Evolutionary conservation across 2,113 vertebrate species (phyloP).

Genomic region (Pristiophorus japonicus): DNA sequence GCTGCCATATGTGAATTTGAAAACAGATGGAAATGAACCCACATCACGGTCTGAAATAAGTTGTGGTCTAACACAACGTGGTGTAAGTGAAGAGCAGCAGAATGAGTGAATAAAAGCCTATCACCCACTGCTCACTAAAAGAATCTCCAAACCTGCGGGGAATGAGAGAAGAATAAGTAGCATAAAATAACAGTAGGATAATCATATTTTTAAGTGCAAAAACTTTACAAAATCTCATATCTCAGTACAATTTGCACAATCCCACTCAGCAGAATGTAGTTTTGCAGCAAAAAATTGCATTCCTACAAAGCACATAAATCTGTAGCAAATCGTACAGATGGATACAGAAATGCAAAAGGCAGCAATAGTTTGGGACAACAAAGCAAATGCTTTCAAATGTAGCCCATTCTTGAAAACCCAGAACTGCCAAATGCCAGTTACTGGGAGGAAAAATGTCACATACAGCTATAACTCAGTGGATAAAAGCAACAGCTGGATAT

Average conservation of each 20-base stretch:
- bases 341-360: neutral
- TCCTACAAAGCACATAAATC: neutral
- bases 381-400: neutral
- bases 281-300: neutral
- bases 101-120: neutral
- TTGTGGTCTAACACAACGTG: neutral
- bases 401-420: neutral
- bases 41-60: neutral
- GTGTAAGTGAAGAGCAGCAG: neutral
- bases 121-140: neutral
- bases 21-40: constrained; percentile 15
- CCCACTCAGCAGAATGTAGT: neutral
- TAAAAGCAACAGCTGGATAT: neutral
- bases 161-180: neutral
- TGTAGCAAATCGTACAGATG: neutral
- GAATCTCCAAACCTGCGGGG: neutral
- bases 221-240: neutral
- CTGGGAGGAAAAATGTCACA: neutral
- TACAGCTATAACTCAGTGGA: neutral
- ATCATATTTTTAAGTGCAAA: neutral
- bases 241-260: neutral
- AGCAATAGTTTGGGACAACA: neutral
- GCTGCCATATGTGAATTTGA: neutral
- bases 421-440: neutral
- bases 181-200: neutral